Evolutionary conservation across 2,888 invertebrate species (phyloP).

Genomic region (Epistrophe grossulariae): DNA sequence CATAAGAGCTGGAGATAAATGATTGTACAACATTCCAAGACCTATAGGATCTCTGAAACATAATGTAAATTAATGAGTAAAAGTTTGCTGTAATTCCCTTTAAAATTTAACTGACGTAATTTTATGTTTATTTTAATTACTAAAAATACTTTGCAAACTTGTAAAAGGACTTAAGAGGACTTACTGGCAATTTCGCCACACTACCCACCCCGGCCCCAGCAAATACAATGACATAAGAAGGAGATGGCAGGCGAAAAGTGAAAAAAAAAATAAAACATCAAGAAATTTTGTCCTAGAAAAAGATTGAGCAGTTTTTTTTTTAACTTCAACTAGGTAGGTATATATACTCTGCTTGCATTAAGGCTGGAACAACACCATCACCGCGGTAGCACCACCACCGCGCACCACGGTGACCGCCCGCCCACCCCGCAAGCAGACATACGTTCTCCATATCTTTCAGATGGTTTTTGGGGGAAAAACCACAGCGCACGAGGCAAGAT

Average conservation of each 20-base stretch:
- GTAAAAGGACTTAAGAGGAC: conserved; percentile 71
- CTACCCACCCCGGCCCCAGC: conserved; percentile 10
- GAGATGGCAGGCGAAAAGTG: background rate
- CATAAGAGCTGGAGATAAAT: conserved; percentile 19
- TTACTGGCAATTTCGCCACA: conserved; percentile 51
- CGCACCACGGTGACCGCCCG: no score
- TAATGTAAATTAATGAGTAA: conserved; percentile 72
- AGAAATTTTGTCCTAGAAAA: conserved; percentile 32
- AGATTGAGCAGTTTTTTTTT: conserved; percentile 49
- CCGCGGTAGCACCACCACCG: background rate
- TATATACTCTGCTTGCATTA: conserved; percentile 12
- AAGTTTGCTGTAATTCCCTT: conserved; percentile 71
- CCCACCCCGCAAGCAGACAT: conserved; percentile 35
- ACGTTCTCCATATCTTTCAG: conserved; percentile 52
- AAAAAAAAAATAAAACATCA: background rate
- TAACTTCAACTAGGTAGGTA: background rate
- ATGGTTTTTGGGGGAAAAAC: conserved; percentile 11
- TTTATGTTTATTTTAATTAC: conserved; percentile 76
- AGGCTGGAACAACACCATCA: conserved; percentile 33
- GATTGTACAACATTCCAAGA: conserved; percentile 30
- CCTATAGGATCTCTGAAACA: conserved; percentile 44
- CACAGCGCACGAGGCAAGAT: conserved; percentile 36
- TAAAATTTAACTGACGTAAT: conserved; percentile 75
- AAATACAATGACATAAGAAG: conserved; percentile 19
- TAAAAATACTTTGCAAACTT: conserved; percentile 75